Evolutionary conservation across 2,888 invertebrate genomes (phyloP).

Genomic region (Oasisia sp.): DNA sequence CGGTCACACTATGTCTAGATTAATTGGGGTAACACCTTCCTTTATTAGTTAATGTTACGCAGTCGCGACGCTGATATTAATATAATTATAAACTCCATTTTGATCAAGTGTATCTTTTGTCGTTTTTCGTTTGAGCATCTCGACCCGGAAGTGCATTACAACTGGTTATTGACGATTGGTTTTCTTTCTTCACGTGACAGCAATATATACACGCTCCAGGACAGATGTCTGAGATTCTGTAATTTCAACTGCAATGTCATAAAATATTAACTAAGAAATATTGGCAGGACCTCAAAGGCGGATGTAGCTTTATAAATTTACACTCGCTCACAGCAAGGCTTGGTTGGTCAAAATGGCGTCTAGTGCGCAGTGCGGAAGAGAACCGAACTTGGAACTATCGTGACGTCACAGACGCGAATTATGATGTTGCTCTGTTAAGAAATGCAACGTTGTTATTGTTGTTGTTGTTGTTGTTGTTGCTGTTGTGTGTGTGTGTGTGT

Average conservation of each 20-base stretch:
- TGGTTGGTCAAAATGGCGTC: not conserved
- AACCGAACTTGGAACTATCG: not conserved
- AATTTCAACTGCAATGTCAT: not conserved
- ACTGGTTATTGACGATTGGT: not conserved
- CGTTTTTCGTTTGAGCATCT: not conserved
- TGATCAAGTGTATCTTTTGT: not conserved
- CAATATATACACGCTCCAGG: not conserved
- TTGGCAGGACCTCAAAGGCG: not conserved
- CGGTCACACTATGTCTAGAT: not conserved
- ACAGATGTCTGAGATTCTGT: not conserved
- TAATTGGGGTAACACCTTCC: not conserved
- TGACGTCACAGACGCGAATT: not conserved
- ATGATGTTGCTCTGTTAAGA: slow-evolving; percentile 20
- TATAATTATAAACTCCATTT: not conserved
- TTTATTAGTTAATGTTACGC: not conserved
- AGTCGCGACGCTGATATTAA: not conserved
- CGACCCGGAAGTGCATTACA: not conserved
- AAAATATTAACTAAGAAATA: not conserved
- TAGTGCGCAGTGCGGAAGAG: not conserved
- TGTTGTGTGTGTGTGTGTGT: slow-evolving; percentile 18
- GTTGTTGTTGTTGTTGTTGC: not conserved
- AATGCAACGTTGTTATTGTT: not conserved
- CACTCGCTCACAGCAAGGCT: not conserved
- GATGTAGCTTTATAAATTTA: not conserved
- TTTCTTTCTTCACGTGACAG: not conserved